Evolutionary conservation across 2,888 invertebrate genomes (phyloP), one percentile per base, ranked within the genome.

Genomic region (Anoplius nigerrimus): DNA sequence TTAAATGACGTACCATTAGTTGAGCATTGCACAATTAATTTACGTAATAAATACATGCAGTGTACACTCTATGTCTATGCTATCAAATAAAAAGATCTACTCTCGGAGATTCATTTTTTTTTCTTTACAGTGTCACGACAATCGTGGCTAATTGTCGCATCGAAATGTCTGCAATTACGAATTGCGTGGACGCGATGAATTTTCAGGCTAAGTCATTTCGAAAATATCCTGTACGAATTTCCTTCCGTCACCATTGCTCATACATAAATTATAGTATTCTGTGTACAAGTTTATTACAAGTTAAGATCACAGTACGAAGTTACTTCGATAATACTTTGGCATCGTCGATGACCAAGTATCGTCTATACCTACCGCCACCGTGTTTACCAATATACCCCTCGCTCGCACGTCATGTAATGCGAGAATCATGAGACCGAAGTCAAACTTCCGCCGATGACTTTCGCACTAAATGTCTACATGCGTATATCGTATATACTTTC

Each of bases 251-350:
- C 21, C 20, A 18, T 52, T 34, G 15, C 11, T 2, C 34, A 24
- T 18, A 18, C 5, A 13, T 34, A 18, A 15, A 56, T 43, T 42
- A 56, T n/a, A 56, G 21, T 56, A 56, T 43, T 56, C 1, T 54
- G 42, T n/a, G 34, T 56, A 42, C 42, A 56, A 56, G 20, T n/a
- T n/a, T 56, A 56, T 62, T 62, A 46, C 20, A 48, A 55, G 27
- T 57, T 74, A 63, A 52, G 62, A 76, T 78, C 78, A 78, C 76
- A 78, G 78, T 66, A 69, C 51, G 48, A 56, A 62, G 62, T 62
- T 66, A 70, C 6, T 43, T 60, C 57, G 52, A 68, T 43, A 64
- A 34, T 52, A 57, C 66, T 68, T 71, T 66, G 65, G 66, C 63
- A 76, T 74, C 51, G 42, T 46, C 55, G 58, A 66, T 60, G 20